Evolutionary conservation across 2,113 vertebrate genomes (phyloP), one percentile per base, ranked within the genome.

Genomic region (Eurypyga helias): DNA sequence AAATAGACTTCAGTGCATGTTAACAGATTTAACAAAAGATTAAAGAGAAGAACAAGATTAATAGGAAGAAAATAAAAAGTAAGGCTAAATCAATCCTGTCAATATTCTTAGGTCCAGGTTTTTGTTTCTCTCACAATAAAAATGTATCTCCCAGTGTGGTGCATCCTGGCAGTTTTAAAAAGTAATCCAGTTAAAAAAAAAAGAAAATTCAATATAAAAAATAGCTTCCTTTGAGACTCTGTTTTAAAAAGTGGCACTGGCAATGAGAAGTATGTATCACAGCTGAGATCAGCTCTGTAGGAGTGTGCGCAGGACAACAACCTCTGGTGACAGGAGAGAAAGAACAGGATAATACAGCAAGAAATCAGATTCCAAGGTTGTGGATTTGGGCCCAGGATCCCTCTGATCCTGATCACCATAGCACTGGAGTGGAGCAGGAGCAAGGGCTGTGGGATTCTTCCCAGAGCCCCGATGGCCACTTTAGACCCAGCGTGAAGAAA

Each of bases 1-100:
- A 77, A 93, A 78, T n/a, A 92, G 29, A n/a, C 34, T 89, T 87
- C 69, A 52, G 57, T 69, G 51, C 46, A 52, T 43, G 31, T 71
- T 92, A 95, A 51, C 28, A 92, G 73, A 96, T 95, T 89, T 87
- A 82, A 71, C 45, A 62, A 38, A 86, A 95, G 76, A 94, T 94
- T 93, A 61, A 86, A 82, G 48, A 77, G 51, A 71, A 83, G 69
- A 81, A 89, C 0, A 9, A 79, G 48, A 87, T 71, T 91, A 75
- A 65, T 72, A 57, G 24, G 51, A 94, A 7, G 29, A 94, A 91
- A 91, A 83, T 57, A 69, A 89, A 89, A 84, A 75, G 8, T 54
- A 73, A 83, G 34, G 4, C 36, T 91, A 66, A 89, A 91, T 76
- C 45, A 57, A 75, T 77, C n/a, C 73, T 94, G 62, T 25, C 58